Evolutionary conservation across 2,113 vertebrate species (phyloP), one percentile per base, ranked within the genome.

Genomic region (Lampris megalopsis): DNA sequence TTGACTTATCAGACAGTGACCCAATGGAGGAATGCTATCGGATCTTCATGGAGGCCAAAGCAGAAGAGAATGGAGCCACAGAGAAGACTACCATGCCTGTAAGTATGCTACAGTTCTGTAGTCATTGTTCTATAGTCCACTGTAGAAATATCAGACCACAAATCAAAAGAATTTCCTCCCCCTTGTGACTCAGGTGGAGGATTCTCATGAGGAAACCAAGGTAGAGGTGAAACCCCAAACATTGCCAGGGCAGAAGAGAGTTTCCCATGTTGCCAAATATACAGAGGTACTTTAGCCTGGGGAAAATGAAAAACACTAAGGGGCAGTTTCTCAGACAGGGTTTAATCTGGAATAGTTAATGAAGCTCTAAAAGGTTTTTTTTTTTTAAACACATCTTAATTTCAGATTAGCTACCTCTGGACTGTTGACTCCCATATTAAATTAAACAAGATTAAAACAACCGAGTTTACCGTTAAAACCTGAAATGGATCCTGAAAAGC

Each of bases 31-130:
- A 96, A 69, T 94, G 95, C 77, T 91, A 90, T 83, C 82, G 69
- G 67, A 95, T 95, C 88, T 96, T 96, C 77, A 92, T 94, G 93
- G 93, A 94, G 81, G 91, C 85, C 4, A 92, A 94, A 43, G 9
- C 77, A 1, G 56, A 86, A 10, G 41, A 57, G 0, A 73, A 75
- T 6, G 65, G 41, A 45, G 35, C 49, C 1, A 61, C 75, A 2
- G 49, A 85, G 54, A 56, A 63, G 13, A 8, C 68, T 4, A 59
- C n/a, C 1, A 9, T 37, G 10, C 36, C 75, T 50, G 94, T 94
- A 85, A 92, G 93, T 92, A 66, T 38, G n/a, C 1, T 43, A 9
- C 9, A n/a, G 2, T 48, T 6, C 6, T 13, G 0, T 3, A 6
- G 4, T 57, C 24, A 24, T 24, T 24, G 24, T 24, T 24, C 24